These are phyloP conservation scores for Chloroceryle inda DNA, from an alignment of 2,797 vertebrate species.

Conservation along the genomic window DNA sequence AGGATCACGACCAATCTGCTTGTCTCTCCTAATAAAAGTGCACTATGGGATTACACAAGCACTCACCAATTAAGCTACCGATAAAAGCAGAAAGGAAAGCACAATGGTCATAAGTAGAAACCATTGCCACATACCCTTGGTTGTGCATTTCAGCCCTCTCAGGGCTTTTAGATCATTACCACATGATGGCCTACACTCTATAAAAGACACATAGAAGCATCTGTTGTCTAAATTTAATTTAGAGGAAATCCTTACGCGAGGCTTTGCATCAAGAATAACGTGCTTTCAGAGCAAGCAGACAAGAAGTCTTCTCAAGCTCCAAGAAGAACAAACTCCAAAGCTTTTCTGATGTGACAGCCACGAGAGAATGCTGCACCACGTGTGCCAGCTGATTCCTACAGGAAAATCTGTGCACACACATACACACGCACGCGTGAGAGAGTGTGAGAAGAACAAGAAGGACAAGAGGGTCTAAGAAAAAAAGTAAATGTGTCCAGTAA, in stretches of 20 bases:
- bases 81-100: background rate
- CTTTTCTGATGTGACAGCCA: background rate
- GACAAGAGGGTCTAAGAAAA: background rate
- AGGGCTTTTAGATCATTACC: background rate
- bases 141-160: background rate
- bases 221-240: background rate
- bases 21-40: background rate
- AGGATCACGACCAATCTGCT: background rate
- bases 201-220: background rate
- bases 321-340: background rate
- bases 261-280: background rate
- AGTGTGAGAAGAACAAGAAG: background rate
- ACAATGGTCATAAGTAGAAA: background rate
- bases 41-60: background rate
- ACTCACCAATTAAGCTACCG: background rate
- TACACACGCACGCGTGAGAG: accelerated
- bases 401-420: background rate
- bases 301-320: background rate
- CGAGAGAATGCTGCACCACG: background rate
- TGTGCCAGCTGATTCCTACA: background rate
- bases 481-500: background rate
- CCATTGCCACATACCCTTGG: background rate
- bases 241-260: background rate
- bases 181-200: background rate
- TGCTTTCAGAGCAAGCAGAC: background rate